These are phyloP conservation scores for Cygnus buccinator DNA, from an alignment of 2,113 vertebrate genomes.

Conservation along the genomic window DNA sequence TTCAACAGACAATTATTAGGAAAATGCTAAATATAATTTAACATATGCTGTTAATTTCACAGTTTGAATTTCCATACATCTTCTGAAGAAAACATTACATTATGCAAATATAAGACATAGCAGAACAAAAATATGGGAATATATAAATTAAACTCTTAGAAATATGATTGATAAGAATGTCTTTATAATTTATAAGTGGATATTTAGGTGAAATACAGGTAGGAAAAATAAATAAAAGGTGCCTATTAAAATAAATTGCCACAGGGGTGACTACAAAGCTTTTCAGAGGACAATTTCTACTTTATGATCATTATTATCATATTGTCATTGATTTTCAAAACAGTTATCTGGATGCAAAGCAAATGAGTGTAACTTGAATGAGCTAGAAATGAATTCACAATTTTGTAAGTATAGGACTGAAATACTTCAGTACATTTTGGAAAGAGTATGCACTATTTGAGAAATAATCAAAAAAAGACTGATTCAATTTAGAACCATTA, in stretches of 20 bases:
- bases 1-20: neutral
- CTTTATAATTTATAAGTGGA: neutral
- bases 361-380: neutral
- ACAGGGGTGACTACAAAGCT: neutral
- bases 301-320: neutral
- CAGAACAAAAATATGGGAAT: neutral
- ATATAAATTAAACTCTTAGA: neutral
- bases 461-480: neutral
- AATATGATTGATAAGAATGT: neutral
- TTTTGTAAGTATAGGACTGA: fast-evolving
- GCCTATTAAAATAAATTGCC: neutral
- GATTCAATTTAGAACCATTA: neutral
- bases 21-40: neutral
- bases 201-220: neutral
- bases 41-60: neutral
- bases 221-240: neutral
- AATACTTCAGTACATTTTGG: neutral
- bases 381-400: neutral
- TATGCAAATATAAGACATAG: neutral
- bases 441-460: neutral
- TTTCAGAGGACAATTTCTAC: neutral
- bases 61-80: neutral
- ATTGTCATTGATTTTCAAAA: neutral
- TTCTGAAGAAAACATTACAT: neutral
- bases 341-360: neutral